phyloP scores from a whole-genome alignment of 2,888 invertebrate genomes.

The Leptinotarsa tumamoca region DNA sequence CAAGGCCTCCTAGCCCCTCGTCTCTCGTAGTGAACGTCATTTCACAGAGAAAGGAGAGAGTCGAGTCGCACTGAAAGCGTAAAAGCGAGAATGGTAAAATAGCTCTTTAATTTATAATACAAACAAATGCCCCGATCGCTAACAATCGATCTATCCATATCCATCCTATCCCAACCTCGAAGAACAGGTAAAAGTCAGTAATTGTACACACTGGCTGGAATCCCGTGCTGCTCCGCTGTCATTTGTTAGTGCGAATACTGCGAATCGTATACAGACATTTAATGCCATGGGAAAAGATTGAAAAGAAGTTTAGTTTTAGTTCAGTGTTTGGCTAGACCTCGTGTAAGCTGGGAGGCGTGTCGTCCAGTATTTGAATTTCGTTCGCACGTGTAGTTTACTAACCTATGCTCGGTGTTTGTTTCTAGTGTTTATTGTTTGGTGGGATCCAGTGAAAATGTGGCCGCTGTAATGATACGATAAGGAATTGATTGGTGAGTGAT shows the following conservation, averaged over 20 bases:
- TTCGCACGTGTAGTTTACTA: constrained; percentile 24
- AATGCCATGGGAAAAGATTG: constrained; percentile 11
- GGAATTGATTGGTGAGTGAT: constrained; percentile 21
- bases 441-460: constrained; percentile 28
- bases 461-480: constrained; percentile 23
- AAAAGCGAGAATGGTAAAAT: constrained; percentile 6
- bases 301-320: background rate
- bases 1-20: constrained; percentile 6
- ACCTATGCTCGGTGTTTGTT: constrained; percentile 15
- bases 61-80: background rate
- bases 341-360: constrained; percentile 23
- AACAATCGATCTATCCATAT: too few relatives aligned
- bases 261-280: constrained; percentile 9
- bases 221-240: background rate
- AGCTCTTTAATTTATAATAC: background rate
- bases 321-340: constrained; percentile 27
- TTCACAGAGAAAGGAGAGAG: constrained; percentile 2
- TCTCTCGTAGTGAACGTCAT: background rate
- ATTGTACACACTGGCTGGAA: background rate
- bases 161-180: background rate
- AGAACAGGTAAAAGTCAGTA: constrained; percentile 1
- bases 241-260: constrained; percentile 10
- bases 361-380: constrained; percentile 9
- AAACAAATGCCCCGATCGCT: background rate
- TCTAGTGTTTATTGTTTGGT: constrained; percentile 26